Conservation (phyloP, 2,113 vertebrate genomes). For the rabbit (Oryctolagus cuniculus) region DNA sequence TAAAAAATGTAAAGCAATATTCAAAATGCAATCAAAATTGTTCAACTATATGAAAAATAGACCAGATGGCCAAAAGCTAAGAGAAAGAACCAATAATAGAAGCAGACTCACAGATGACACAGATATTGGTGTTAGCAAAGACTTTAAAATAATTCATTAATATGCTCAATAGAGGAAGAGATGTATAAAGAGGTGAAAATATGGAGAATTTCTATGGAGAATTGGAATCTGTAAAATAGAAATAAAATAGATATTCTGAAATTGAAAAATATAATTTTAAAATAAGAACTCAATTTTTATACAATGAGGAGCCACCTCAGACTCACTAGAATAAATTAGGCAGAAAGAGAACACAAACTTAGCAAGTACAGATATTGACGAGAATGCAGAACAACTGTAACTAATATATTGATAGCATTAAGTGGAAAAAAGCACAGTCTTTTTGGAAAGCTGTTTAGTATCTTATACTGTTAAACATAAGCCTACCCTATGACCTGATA, state of each 20-base stretch:
- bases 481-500: neutral
- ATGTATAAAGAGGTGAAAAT: neutral
- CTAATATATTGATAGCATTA: neutral
- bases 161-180: neutral
- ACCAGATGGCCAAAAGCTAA: neutral
- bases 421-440: neutral
- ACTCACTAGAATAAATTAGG: neutral
- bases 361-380: neutral
- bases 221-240: slow-evolving; percentile 19
- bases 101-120: neutral
- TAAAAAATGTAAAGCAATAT: neutral
- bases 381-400: neutral
- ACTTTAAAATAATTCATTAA: slow-evolving; percentile 32
- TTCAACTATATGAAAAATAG: neutral
- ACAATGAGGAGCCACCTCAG: neutral
- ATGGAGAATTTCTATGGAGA: neutral
- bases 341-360: neutral
- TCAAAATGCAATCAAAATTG: neutral
- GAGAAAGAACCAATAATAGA: neutral
- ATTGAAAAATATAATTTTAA: slow-evolving; percentile 25
- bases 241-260: neutral
- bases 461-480: neutral
- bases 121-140: neutral
- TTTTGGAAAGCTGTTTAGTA: neutral
- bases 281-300: neutral